Evolutionary conservation across 2,888 invertebrate species (phyloP), one percentile per base, ranked within the genome.

Genomic region (Hartigia nigra): DNA sequence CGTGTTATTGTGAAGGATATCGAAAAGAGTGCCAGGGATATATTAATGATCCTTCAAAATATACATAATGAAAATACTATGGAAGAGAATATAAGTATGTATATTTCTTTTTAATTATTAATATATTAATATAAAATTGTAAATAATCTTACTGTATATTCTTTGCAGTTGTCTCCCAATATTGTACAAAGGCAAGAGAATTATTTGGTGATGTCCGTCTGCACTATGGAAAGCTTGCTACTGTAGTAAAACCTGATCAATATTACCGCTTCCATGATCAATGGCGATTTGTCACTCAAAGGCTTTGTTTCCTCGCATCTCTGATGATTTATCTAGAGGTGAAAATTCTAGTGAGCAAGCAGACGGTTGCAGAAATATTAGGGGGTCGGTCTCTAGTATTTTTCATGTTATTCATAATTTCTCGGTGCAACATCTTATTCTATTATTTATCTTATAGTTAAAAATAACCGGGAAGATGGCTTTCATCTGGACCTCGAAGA

Each of bases 401-500:
- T 9, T 55, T 55, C 23, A 55, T 55, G 23, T 55, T 55, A 5
- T 5, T 23, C 37, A 75, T 31, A 31, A 34, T 23, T n/a, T 12
- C 31, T 72, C 9, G 11, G 23, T 1, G 31, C 5, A 55, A 55
- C 23, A 55, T 55, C 5, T 55, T 55, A 55, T 55, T 23, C 5
- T 55, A 55, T 55, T 81, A 80, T 76, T 80, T 84, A 83, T 78
- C 81, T 92, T 93, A 39, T 91, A 97, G 97, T 97, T 34, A 94
- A 95, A 88, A 92, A 93, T 0, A 94, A 94, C 80, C 92, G 94
- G 81, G 93, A 94, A 55, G 93, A 95, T n/a, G 97, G 96, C 0
- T 97, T 98, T 88, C 97, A 98, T 88, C 92, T 98, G 85, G 98
- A 98, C 85, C 93, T 98, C 37, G 98, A 98, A 91, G 98, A 98